These are phyloP conservation scores for Meloidogyne floridensis DNA, from an alignment of 1,140 invertebrate species.

Conservation along the genomic window DNA sequence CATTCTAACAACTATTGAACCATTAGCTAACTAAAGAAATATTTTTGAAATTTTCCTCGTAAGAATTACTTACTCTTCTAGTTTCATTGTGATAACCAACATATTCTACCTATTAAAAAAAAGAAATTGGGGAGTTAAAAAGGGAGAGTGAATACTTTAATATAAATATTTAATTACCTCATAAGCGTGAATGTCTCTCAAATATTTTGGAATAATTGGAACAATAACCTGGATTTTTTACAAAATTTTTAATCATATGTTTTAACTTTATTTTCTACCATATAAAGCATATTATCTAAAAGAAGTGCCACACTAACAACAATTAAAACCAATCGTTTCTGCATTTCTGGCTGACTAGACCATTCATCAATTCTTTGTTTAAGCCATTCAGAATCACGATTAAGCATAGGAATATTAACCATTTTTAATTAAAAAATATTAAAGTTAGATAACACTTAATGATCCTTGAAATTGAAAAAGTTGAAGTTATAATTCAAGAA, in stretches of 20 bases:
- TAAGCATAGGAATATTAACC: slow-evolving; percentile 62
- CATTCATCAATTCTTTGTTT: slow-evolving; percentile 54
- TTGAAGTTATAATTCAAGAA: too few relatives aligned
- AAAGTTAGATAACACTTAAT: too few relatives aligned
- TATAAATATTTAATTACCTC: slow-evolving; percentile 20
- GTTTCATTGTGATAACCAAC: slow-evolving; percentile 68
- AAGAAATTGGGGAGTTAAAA: background rate
- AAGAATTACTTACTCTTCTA: slow-evolving; percentile 25
- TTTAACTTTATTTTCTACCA: slow-evolving; percentile 97
- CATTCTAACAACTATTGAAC: slow-evolving; percentile 56
- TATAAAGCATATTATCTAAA: slow-evolving; percentile 98
- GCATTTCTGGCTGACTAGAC: slow-evolving; percentile 50
- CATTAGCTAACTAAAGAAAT: slow-evolving; percentile 37
- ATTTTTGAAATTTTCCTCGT: background rate
- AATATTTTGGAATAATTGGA: slow-evolving; percentile 70
- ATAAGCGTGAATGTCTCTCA: slow-evolving; percentile 63
- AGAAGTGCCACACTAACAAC: slow-evolving; percentile 95
- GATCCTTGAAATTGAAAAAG: too few relatives aligned
- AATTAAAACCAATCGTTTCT: slow-evolving; percentile 69
- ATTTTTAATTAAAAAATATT: slow-evolving; percentile 11
- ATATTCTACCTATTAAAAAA: slow-evolving; percentile 64
- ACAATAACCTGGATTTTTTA: slow-evolving; percentile 82
- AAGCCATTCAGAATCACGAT: slow-evolving; percentile 60
- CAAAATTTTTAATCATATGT: slow-evolving; percentile 80
- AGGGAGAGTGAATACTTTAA: too few relatives aligned